These are phyloP conservation scores for Telmatochromis sp. DNA, from an alignment of 2,113 vertebrate genomes.

Conservation along the genomic window DNA sequence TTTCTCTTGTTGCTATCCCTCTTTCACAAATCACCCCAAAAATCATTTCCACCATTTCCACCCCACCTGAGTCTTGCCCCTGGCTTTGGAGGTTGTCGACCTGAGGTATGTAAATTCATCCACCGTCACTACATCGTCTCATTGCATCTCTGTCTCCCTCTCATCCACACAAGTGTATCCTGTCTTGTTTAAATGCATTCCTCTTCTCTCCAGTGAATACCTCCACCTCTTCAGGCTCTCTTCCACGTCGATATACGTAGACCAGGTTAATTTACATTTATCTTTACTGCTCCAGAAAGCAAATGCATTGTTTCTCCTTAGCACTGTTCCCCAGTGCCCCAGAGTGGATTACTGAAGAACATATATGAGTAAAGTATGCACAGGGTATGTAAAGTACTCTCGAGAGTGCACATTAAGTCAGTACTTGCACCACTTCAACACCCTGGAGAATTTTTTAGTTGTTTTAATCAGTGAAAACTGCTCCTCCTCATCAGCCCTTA, in stretches of 20 bases:
- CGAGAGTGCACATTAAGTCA: background rate
- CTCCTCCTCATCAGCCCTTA: background rate
- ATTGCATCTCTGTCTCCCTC: background rate
- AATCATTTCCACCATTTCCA: background rate
- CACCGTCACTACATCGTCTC: accelerated
- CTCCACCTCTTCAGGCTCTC: background rate
- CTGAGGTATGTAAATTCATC: background rate
- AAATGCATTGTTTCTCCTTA: background rate
- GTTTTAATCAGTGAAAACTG: background rate
- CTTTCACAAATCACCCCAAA: background rate
- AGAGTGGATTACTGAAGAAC: background rate
- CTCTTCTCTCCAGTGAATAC: background rate
- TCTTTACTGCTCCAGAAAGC: background rate
- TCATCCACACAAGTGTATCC: background rate
- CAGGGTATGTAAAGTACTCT: background rate
- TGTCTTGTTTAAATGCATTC: accelerated
- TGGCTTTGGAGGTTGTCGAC: accelerated
- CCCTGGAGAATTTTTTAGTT: background rate
- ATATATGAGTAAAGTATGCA: background rate
- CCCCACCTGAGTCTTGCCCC: accelerated
- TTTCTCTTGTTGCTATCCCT: background rate
- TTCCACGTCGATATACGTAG: background rate
- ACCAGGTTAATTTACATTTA: background rate
- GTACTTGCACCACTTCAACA: background rate
- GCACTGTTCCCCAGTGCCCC: background rate